Evolutionary conservation across 2,888 invertebrate species (phyloP).

Genomic region (Melanotus villosus): DNA sequence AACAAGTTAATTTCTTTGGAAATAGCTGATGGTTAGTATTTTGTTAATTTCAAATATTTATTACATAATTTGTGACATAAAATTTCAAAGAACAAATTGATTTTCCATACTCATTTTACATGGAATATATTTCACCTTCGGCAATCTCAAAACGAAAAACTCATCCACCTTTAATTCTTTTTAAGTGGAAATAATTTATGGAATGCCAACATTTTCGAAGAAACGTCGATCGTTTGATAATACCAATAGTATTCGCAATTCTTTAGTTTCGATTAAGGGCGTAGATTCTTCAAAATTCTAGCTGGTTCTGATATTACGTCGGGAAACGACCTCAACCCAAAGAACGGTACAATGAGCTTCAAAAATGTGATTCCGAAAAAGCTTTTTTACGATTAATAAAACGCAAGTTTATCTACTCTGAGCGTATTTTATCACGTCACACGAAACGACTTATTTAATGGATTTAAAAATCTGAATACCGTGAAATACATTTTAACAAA

Average conservation of each 20-base stretch:
- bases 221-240: too few species aligned
- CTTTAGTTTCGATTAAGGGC: not conserved
- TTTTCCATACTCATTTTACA: too few species aligned
- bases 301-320: not conserved
- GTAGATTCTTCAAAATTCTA: conserved; percentile 1
- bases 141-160: too few species aligned
- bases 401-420: conserved; percentile 20
- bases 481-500: conserved; percentile 1
- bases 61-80: too few species aligned
- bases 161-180: too few species aligned
- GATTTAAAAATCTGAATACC: conserved; percentile 22
- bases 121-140: too few species aligned
- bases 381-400: conserved; percentile 27
- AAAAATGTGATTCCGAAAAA: conserved; percentile 10
- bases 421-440: conserved; percentile 21
- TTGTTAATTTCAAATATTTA: too few species aligned
- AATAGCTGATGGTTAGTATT: too few species aligned
- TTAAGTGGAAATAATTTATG: too few species aligned
- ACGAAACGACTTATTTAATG: conserved; percentile 19
- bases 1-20: too few species aligned
- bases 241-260: conserved; percentile 6
- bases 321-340: conserved; percentile 4
- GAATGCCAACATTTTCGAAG: too few species aligned
- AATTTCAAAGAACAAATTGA: too few species aligned
- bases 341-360: not conserved